phyloP scores from a whole-genome alignment of 2,113 vertebrate genomes.

The Hydropotes inermis region DNA sequence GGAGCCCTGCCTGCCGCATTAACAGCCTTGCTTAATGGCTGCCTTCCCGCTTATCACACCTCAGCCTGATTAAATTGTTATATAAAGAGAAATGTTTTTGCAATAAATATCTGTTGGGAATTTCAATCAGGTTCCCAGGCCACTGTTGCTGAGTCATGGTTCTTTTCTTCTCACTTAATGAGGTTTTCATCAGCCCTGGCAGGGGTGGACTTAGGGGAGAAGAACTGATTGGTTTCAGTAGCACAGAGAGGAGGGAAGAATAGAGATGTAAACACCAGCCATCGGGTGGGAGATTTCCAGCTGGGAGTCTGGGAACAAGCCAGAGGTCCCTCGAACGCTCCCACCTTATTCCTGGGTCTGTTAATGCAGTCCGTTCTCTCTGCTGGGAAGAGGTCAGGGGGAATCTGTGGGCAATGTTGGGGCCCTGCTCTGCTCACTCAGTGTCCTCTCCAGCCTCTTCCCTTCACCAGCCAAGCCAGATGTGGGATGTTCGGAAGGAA shows the following conservation, averaged over 20 bases:
- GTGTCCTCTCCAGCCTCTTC: neutral
- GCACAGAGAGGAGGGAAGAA: neutral
- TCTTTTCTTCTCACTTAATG: constrained; percentile 40
- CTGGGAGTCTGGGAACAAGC: neutral
- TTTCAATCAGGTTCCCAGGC: constrained; percentile 58
- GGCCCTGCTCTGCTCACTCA: neutral
- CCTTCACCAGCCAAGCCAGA: neutral
- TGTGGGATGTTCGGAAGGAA: neutral
- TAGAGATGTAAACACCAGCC: neutral
- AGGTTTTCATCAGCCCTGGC: neutral
- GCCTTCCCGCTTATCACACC: constrained; percentile 58
- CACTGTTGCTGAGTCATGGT: constrained; percentile 18
- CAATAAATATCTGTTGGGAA: constrained; percentile 65
- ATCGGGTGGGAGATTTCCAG: neutral
- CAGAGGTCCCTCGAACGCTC: neutral
- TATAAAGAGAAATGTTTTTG: constrained; percentile 68
- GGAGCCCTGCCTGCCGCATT: constrained; percentile 32
- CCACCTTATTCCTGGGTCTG: neutral
- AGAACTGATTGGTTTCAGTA: neutral
- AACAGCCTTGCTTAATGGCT: constrained; percentile 65
- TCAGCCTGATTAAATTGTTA: constrained; percentile 70
- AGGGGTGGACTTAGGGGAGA: neutral
- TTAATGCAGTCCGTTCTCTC: neutral
- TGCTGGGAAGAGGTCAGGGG: neutral
- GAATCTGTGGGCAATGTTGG: neutral